Conservation (phyloP, 2,113 vertebrate genomes). For the Alaudala cheleensis region DNA sequence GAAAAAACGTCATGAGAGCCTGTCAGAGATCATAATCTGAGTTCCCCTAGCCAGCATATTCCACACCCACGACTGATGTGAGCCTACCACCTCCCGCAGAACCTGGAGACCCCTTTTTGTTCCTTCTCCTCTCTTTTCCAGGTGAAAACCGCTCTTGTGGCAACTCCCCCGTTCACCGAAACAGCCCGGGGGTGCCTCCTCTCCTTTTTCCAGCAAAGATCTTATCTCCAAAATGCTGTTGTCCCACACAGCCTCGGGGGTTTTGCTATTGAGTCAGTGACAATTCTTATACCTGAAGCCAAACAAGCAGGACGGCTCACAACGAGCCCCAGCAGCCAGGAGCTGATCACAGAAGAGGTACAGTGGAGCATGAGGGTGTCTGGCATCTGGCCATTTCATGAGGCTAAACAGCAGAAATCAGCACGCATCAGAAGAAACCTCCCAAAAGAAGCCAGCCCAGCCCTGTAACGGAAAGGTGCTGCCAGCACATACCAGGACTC, state of each 20-base stretch:
- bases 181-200: neutral
- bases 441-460: neutral
- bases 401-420: neutral
- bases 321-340: neutral
- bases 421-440: neutral
- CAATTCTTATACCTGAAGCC: neutral
- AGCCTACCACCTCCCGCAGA: neutral
- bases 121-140: neutral
- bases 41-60: neutral
- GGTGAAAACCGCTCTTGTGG: neutral
- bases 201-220: neutral
- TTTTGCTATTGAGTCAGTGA: neutral
- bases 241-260: neutral
- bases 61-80: neutral
- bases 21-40: slow-evolving; percentile 25
- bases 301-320: neutral
- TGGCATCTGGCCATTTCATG: neutral
- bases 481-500: neutral
- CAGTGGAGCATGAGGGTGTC: accelerated
- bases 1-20: neutral
- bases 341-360: neutral
- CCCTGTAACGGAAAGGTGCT: neutral
- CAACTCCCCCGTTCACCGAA: accelerated
- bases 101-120: neutral
- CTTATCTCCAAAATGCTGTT: neutral